Base-by-base conservation (phyloP, 2,113 vertebrate species). In the Rhinopomastus cyanomelas region DNA sequence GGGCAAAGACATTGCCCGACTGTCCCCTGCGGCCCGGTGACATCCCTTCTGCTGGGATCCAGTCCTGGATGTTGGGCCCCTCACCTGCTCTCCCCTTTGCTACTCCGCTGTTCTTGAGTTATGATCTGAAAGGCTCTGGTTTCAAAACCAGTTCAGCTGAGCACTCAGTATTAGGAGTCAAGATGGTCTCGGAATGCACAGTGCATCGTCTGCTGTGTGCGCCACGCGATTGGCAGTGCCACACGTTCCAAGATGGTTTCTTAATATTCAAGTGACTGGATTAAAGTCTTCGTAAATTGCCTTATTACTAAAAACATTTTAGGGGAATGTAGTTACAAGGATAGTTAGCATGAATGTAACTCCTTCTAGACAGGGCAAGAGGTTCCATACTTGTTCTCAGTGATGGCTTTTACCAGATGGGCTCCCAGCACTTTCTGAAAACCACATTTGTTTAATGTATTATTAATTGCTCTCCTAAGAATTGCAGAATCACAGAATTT, bases 141-240 rank as follows among this genome's bases (percentile, higher is more conserved):
- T 96, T 96, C 95, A 94, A 95, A 89, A 89, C 48, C 57, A 6
- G 78, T 21, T 16, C 64, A 49, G 52, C 36, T 17, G 51, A 93
- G 48, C 48, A 56, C 62, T 81, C 4, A 5, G 52, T 78, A 23
- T 51, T 91, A 81, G 42, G 32, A 83, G 37, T 51, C 27, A 73
- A 81, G 75, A 88, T 27, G 49, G 36, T 80, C 85, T 83, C 94
- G 74, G 83, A 92, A 88, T 1, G 2, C 32, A 16, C 1, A 9
- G 64, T 42, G 9, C 36, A 57, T 55, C 64, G 32, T 39, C 48
- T 27, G 36, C 42, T 36, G 18, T 32, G 8, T 8, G 17, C 7
- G 9, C 69, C 79, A 44, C 27, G 4, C 8, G 9, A 8, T 23
- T 15, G 69, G 29, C 34, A 26, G 23, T 78, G 20, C 69, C 16